A percentile compares a stretch with the other conserved stretches of the same genome.
phyloP scores from a whole-genome alignment of 2,888 invertebrate species.

The Drosophila neotestacea region DNA sequence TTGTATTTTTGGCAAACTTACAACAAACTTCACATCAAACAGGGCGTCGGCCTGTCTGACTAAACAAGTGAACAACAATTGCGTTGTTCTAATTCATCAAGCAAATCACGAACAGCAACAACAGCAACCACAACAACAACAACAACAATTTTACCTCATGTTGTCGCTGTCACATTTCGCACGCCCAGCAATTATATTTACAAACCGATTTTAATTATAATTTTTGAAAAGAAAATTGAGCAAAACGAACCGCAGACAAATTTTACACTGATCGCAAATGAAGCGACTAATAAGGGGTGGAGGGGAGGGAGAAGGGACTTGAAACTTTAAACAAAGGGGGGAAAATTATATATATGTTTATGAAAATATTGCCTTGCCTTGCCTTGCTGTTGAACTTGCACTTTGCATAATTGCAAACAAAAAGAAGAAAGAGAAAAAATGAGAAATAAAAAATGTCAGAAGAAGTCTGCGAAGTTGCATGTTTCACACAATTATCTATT shows the following conservation, averaged over 20 bases:
- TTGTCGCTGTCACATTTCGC: constrained; percentile 46
- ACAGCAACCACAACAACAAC: constrained; percentile 23
- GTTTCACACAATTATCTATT: constrained; percentile 70
- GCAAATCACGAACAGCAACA: constrained; percentile 56
- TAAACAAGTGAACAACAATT: constrained; percentile 44
- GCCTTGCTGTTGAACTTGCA: constrained; percentile 68
- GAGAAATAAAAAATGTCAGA: not conserved
- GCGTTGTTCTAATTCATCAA: constrained; percentile 69
- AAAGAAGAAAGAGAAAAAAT: constrained; percentile 12
- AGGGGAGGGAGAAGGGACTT: not conserved
- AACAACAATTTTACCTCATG: constrained; percentile 46
- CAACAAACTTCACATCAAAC: not conserved
- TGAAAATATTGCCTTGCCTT: constrained; percentile 16
- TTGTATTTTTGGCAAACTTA: not conserved
- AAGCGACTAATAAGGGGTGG: constrained; percentile 52
- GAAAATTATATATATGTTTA: constrained; percentile 13
- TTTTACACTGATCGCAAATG: constrained; percentile 51
- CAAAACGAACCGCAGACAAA: constrained; percentile 53
- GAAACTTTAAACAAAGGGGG: constrained; percentile 10
- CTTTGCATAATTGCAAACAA: constrained; percentile 70
- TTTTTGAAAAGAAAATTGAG: constrained; percentile 45
- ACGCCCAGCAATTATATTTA: constrained; percentile 75
- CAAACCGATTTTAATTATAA: constrained; percentile 74
- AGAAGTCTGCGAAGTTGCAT: constrained; percentile 8
- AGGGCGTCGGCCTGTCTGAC: constrained; percentile 43